phyloP scores from a whole-genome alignment of 2,888 invertebrate genomes.

The Polyommatus iphigenia region DNA sequence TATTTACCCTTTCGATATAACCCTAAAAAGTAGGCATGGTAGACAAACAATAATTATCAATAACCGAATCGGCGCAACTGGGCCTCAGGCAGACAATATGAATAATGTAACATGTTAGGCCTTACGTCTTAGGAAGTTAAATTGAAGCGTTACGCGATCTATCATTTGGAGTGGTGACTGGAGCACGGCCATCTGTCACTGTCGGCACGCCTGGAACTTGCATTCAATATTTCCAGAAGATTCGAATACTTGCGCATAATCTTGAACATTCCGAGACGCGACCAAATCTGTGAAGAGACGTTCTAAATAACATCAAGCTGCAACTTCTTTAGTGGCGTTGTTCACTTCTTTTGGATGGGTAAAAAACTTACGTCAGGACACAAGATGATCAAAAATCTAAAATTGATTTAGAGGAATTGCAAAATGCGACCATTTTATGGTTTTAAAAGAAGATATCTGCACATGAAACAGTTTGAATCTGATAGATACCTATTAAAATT shows the following conservation, averaged over 20 bases:
- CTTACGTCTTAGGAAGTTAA: background rate
- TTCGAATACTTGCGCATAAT: background rate
- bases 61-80: no score
- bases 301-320: background rate
- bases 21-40: no score
- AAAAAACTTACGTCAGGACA: no score
- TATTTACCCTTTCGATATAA: no score
- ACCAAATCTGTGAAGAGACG: background rate
- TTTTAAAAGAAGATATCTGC: no score
- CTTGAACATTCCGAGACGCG: background rate
- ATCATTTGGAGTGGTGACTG: slow-evolving; percentile 10
- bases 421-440: no score
- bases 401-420: no score
- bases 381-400: no score
- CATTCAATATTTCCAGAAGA: slow-evolving; percentile 1
- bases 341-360: background rate
- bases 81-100: background rate
- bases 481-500: no score
- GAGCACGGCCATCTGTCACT: background rate
- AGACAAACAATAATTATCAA: no score
- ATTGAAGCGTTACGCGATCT: slow-evolving; percentile 11
- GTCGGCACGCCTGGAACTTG: slow-evolving; percentile 3
- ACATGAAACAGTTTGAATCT: no score
- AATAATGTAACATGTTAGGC: slow-evolving; percentile 14
- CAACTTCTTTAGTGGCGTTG: no score